Conservation (phyloP, 2,888 invertebrate species). For the Polydrusus cervinus region DNA sequence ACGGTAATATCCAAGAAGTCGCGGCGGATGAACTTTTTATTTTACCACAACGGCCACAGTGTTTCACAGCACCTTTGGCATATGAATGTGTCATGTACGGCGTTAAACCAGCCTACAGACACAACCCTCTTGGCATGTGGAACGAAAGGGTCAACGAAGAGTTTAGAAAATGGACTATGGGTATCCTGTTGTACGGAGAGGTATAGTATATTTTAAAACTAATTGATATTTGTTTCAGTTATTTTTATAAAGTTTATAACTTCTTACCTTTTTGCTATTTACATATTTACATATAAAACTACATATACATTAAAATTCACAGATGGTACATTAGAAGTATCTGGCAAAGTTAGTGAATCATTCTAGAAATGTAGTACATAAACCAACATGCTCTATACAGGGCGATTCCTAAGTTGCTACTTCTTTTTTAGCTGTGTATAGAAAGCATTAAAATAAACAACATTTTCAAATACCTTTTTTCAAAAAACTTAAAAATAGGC, state of each 20-base stretch:
- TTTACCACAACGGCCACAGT: slow-evolving; percentile 62
- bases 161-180: slow-evolving; percentile 68
- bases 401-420: no score
- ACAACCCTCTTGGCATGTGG: slow-evolving; percentile 79
- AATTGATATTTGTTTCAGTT: background rate
- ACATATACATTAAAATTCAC: no score
- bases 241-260: background rate
- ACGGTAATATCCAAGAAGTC: slow-evolving; percentile 78
- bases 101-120: slow-evolving; percentile 79
- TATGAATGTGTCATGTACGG: slow-evolving; percentile 82
- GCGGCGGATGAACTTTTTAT: slow-evolving; percentile 71
- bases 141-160: slow-evolving; percentile 72
- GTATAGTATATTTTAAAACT: slow-evolving; percentile 62
- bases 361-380: no score
- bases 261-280: no score
- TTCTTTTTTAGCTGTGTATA: no score
- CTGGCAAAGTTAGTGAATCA: no score
- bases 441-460: no score
- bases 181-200: slow-evolving; percentile 70
- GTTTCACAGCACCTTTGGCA: slow-evolving; percentile 75
- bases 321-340: no score
- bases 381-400: no score
- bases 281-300: no score
- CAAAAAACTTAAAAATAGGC: no score
- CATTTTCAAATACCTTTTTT: no score